phyloP scores from a whole-genome alignment of 2,797 vertebrate species.

The Cryptoblepharus egeriae region DNA sequence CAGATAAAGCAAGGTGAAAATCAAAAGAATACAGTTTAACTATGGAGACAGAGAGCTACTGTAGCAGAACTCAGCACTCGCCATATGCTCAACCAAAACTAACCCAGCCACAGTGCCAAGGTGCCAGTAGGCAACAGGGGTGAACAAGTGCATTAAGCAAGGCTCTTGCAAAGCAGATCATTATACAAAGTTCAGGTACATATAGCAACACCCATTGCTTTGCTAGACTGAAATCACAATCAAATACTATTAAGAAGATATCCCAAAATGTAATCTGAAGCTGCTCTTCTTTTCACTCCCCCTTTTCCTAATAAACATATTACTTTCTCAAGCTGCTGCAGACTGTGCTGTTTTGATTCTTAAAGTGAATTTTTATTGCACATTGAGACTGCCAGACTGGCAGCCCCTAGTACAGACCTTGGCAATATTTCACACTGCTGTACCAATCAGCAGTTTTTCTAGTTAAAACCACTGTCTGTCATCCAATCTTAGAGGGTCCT shows the following conservation, averaged over 20 bases:
- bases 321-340: not conserved
- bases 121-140: not conserved
- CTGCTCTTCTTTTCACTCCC: not conserved
- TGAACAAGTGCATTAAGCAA: not conserved
- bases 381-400: not conserved
- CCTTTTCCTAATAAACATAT: not conserved
- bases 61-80: not conserved
- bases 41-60: not conserved
- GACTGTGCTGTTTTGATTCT: slow-evolving; percentile 3
- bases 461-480: not conserved
- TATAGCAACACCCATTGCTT: not conserved
- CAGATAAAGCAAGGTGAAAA: not conserved
- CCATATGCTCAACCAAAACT: not conserved
- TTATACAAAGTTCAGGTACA: not conserved
- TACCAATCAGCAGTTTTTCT: not conserved
- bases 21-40: not conserved
- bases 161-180: not conserved
- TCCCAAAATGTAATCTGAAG: slow-evolving; percentile 1
- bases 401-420: not conserved
- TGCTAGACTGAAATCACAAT: not conserved
- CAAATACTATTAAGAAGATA: not conserved
- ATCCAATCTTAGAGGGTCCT: not conserved
- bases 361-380: not conserved
- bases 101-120: not conserved
- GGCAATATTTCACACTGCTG: not conserved